Percentiles rank a stretch among this genome's conserved stretches.
These are phyloP conservation scores for Ceramica pisi DNA, from an alignment of 2,888 invertebrate species.

Conservation along the genomic window DNA sequence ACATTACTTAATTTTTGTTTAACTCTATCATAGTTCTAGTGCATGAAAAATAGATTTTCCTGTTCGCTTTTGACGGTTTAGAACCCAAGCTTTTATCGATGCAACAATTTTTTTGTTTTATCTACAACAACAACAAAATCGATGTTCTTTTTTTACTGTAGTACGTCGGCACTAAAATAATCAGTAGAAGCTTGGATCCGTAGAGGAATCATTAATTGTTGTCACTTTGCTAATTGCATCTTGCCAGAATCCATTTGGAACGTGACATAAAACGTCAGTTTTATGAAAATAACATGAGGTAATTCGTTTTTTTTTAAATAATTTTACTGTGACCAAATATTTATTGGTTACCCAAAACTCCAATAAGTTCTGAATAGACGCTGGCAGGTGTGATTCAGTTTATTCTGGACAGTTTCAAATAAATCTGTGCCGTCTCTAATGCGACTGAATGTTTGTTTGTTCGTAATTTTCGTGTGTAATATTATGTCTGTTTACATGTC, in stretches of 20 bases:
- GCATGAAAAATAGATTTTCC: constrained; percentile 28
- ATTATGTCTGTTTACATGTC: constrained; percentile 30
- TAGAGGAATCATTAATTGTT: constrained; percentile 46
- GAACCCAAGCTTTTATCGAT: constrained; percentile 35
- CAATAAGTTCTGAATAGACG: background rate
- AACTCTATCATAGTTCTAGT: constrained; percentile 17
- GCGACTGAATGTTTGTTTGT: constrained; percentile 40
- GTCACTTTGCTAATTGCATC: constrained; percentile 16
- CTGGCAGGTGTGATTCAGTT: constrained; percentile 36
- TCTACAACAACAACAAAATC: background rate
- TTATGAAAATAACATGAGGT: background rate
- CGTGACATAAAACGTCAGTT: background rate
- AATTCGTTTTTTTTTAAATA: background rate
- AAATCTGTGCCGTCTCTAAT: constrained; percentile 19
- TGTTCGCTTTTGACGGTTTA: constrained; percentile 32
- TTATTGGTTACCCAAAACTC: background rate
- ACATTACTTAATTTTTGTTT: constrained; percentile 12
- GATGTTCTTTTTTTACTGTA: background rate
- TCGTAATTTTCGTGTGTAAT: constrained; percentile 33
- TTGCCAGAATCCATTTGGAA: constrained; percentile 24
- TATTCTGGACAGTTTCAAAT: constrained; percentile 26
- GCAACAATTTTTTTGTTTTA: no score
- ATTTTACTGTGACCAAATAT: background rate
- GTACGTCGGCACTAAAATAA: background rate
- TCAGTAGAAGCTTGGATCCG: constrained; percentile 36